Evolutionary conservation across 2,797 vertebrate species (phyloP).

Genomic region (Myiotriccus ornatus): DNA sequence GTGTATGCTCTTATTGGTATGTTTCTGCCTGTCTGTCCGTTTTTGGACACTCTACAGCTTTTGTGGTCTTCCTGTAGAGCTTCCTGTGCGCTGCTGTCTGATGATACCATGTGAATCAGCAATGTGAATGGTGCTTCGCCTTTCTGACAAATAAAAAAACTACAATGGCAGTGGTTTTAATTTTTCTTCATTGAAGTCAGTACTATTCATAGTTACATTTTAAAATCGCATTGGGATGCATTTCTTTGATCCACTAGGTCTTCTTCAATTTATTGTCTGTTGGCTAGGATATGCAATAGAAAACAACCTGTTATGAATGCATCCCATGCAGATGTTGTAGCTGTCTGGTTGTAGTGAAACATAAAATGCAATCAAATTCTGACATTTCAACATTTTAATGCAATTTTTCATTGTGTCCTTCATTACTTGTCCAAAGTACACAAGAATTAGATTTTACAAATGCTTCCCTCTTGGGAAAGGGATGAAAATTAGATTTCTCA

Average conservation of each 20-base stretch:
- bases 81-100: constrained; percentile 34
- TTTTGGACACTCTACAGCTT: background rate
- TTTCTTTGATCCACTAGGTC: background rate
- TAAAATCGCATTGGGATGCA: background rate
- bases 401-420: background rate
- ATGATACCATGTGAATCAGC: constrained; percentile 38
- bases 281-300: background rate
- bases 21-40: constrained; percentile 18
- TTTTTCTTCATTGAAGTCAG: background rate
- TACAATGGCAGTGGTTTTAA: background rate
- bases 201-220: background rate
- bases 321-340: background rate
- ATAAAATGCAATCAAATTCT: background rate
- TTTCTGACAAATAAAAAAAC: background rate
- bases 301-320: background rate
- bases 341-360: background rate
- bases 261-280: background rate
- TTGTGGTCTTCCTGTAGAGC: constrained; percentile 50
- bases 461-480: background rate
- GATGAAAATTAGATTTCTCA: background rate
- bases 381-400: background rate
- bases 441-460: background rate
- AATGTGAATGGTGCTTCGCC: constrained; percentile 16
- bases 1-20: background rate
- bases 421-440: background rate